phyloP scores from a whole-genome alignment of 2,797 vertebrate species.

The Phoebastria nigripes region DNA sequence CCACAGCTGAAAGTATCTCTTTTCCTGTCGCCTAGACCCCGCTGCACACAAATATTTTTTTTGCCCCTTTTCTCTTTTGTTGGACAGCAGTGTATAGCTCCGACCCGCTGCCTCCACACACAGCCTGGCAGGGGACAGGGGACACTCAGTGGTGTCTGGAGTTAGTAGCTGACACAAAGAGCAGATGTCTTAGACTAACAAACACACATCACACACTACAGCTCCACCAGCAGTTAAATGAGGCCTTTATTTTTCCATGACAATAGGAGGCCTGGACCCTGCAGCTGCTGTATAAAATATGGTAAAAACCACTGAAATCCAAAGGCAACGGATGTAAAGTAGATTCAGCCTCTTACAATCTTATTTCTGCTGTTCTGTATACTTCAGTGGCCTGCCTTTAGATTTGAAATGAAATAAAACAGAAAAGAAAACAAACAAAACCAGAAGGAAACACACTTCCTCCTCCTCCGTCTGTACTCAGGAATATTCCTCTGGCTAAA shows the following conservation, averaged over 20 bases:
- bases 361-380: neutral
- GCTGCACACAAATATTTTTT: slow-evolving; percentile 58
- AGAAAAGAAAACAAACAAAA: neutral
- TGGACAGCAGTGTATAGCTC: slow-evolving; percentile 47
- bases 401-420: neutral
- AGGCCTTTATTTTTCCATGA: slow-evolving; percentile 59
- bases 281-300: slow-evolving; percentile 68
- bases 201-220: slow-evolving; percentile 69
- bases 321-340: slow-evolving; percentile 57
- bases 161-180: slow-evolving; percentile 78
- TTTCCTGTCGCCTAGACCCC: neutral
- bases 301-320: slow-evolving; percentile 40
- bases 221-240: slow-evolving; percentile 67
- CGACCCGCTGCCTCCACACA: slow-evolving; percentile 64
- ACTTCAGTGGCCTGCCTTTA: neutral
- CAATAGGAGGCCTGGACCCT: slow-evolving; percentile 70
- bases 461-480: neutral
- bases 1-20: neutral
- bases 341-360: slow-evolving; percentile 24
- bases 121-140: slow-evolving; percentile 31
- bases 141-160: slow-evolving; percentile 63
- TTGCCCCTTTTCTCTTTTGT: slow-evolving; percentile 50
- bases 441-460: neutral
- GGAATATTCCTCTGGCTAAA: neutral
- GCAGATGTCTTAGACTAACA: slow-evolving; percentile 83